A percentile compares a stretch with the other conserved stretches of the same genome.
Conservation (phyloP, 2,888 invertebrate species). For the Tenthredo scrophulariae region DNA sequence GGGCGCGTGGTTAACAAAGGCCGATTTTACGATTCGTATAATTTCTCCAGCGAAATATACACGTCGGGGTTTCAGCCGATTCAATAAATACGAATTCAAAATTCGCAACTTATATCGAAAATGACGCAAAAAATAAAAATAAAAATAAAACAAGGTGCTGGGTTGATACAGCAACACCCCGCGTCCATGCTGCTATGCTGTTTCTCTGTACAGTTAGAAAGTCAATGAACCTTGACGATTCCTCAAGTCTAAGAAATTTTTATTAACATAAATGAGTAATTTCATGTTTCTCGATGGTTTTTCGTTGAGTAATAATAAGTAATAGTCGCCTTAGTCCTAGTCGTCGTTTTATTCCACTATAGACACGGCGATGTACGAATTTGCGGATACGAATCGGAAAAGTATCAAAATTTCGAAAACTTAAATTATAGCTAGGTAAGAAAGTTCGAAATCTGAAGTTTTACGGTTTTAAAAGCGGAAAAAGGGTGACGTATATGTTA, state of each 20-base stretch:
- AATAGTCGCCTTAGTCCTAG: not conserved
- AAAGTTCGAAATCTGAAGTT: too few species aligned
- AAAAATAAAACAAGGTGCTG: not conserved
- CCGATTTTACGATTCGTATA: not conserved
- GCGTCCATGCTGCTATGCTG: not conserved
- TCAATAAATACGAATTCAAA: not conserved
- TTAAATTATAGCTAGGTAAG: too few species aligned
- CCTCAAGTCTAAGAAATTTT: not conserved
- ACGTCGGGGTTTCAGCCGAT: not conserved
- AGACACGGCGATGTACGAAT: too few species aligned
- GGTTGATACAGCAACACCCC: not conserved
- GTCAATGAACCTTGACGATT: slow-evolving; percentile 1
- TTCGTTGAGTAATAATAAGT: not conserved
- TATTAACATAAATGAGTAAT: not conserved
- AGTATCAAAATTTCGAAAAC: too few species aligned
- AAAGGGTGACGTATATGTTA: too few species aligned
- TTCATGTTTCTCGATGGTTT: not conserved
- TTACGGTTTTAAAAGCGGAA: too few species aligned
- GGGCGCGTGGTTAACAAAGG: not conserved
- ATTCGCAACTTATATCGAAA: not conserved
- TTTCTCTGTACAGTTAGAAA: not conserved
- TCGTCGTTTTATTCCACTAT: not conserved
- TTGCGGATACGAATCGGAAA: too few species aligned
- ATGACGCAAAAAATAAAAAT: not conserved
- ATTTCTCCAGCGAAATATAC: not conserved